Evolutionary conservation across 2,797 vertebrate genomes (phyloP), one percentile per base, ranked within the genome.

Genomic region (Gymnodraco acuticeps): DNA sequence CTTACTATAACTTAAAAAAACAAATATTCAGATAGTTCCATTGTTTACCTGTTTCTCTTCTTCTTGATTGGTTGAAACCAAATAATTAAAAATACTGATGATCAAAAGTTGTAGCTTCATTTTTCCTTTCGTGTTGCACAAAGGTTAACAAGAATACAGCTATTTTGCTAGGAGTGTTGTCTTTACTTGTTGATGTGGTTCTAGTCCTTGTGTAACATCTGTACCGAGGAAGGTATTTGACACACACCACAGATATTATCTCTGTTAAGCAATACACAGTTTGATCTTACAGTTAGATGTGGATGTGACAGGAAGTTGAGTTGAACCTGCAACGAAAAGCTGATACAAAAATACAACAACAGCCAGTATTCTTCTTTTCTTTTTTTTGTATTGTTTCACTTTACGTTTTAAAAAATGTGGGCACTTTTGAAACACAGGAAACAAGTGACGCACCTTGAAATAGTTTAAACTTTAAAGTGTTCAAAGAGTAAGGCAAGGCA

Each of bases 51-150:
- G 6, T 7, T 9, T 0, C 9, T 2, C 12, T 5, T 47, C 66
- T 12, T 70, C 71, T 71, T 86, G 82, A 51, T 10, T 75, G 15
- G 75, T 71, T 9, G 63, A 27, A 20, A 64, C 42, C 23, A 86
- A 60, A 69, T 1, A 3, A 5, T n/a, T 64, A 3, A 74, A 50
- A 64, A 83, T 1, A 33, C 2, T 47, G 0, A 79, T 0, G 0
- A 78, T 47, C 1, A 83, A 55, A 76, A 85, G 8, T 6, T 60
- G 73, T 0, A 46, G 63, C 76, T 83, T 78, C 85, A 90, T 89
- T 23, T 2, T 12, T 31, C 3, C 20, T 38, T 46, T 12, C 15
- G 53, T 50, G 16, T 52, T 47, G 38, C 13, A 2, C 52, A 46
- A 31, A 53, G 8, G 9, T 50, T 48, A 43, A 11, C 4, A 53